Percentiles rank a stretch among this genome's conserved stretches.
Evolutionary conservation across 2,113 vertebrate species (phyloP).

Genomic region (Anolis sagrei): DNA sequence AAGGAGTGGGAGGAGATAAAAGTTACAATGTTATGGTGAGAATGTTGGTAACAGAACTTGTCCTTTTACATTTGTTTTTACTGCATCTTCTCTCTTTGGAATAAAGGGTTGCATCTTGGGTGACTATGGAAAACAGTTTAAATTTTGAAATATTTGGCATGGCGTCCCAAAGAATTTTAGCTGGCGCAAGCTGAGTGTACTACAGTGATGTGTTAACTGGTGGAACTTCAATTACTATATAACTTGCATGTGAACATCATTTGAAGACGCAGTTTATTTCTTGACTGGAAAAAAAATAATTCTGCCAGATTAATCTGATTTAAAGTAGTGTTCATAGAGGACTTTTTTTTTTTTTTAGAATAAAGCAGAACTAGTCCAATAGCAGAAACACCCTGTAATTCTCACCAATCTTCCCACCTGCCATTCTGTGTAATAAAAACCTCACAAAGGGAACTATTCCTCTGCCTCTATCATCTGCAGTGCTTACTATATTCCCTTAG

Average conservation of each 20-base stretch:
- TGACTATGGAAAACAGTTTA: too few species aligned
- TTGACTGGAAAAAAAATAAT: not conserved
- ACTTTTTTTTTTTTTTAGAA: not conserved
- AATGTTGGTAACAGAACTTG: too few species aligned
- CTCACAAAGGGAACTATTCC: not conserved
- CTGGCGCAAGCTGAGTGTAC: too few species aligned
- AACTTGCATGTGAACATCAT: not conserved
- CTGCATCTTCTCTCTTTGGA: too few species aligned
- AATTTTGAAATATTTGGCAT: too few species aligned
- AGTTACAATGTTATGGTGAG: too few species aligned
- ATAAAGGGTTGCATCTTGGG: too few species aligned
- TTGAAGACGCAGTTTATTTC: not conserved
- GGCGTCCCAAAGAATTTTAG: too few species aligned
- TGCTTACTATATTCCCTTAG: not conserved
- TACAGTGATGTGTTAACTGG: too few species aligned
- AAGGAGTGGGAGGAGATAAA: too few species aligned
- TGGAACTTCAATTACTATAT: not conserved
- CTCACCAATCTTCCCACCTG: constrained; percentile 23
- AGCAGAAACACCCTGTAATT: constrained; percentile 4
- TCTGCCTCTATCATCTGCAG: not conserved
- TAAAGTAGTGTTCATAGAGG: not conserved
- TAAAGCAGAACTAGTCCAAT: constrained; percentile 29
- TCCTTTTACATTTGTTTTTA: too few species aligned
- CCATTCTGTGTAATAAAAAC: not conserved
- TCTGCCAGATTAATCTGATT: constrained; percentile 2